Percentiles rank a stretch among this genome's conserved stretches.
Conservation (phyloP, 2,888 invertebrate genomes). For the Perizoma flavofasciatum region DNA sequence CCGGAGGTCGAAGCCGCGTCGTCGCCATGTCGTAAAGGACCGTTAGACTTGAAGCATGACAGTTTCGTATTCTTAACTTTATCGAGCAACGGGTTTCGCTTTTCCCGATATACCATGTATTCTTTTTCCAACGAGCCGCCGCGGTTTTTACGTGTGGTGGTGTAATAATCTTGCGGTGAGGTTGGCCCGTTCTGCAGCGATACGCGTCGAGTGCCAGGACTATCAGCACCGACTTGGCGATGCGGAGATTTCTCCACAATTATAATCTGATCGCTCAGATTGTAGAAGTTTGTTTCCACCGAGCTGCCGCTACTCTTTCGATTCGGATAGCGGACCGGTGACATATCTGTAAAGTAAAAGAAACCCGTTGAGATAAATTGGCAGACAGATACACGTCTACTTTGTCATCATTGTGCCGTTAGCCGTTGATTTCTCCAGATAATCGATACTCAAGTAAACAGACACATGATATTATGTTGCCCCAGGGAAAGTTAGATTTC, state of each 20-base stretch:
- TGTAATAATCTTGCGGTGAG: constrained; percentile 78
- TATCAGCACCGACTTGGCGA: constrained; percentile 66
- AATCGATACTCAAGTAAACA: constrained; percentile 36
- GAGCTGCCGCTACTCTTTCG: constrained; percentile 85
- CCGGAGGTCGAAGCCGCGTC: constrained; percentile 80
- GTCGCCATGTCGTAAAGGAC: constrained; percentile 77
- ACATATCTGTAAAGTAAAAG: constrained; percentile 81
- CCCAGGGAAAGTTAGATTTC: constrained; percentile 47
- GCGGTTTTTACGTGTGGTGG: constrained; percentile 75
- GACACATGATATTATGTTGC: constrained; percentile 39
- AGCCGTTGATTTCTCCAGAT: constrained; percentile 17
- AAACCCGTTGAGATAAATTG: constrained; percentile 13
- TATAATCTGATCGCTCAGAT: constrained; percentile 85
- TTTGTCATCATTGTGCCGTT: neutral
- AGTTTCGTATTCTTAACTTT: constrained; percentile 88
- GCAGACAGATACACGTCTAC: no score
- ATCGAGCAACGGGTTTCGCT: constrained; percentile 87
- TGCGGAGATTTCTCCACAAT: constrained; percentile 84
- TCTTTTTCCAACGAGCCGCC: constrained; percentile 83
- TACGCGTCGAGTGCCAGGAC: constrained; percentile 72
- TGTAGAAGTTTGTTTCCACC: constrained; percentile 87
- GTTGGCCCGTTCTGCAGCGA: constrained; percentile 72
- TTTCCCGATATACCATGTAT: constrained; percentile 85
- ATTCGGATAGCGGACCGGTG: constrained; percentile 85
- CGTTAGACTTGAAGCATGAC: constrained; percentile 86